Evolutionary conservation across 2,888 invertebrate species (phyloP), one percentile per base, ranked within the genome.

Genomic region (Erannis defoliaria): DNA sequence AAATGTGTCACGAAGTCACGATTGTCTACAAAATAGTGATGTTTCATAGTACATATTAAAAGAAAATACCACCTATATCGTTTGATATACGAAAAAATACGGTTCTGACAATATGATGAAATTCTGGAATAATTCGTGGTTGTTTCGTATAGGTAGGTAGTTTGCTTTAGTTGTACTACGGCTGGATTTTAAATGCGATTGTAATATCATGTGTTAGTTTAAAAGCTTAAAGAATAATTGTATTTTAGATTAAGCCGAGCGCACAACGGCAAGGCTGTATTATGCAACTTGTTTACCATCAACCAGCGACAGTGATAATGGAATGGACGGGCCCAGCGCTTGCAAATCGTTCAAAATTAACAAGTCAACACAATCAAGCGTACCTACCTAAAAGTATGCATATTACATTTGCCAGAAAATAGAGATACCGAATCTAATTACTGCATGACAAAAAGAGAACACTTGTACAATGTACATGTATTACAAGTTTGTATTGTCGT

Each of bases 251-350:
- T 53, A 23, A 46, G 38, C 19, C 55, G 59, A 60, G 56, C 56
- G 61, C 58, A 66, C 49, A 66, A 65, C 55, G 42, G 63, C 73
- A 76, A 78, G 75, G 76, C 63, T 72, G 60, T 38, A 68, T 78
- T 79, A 70, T 70, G 74, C 71, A 79, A 81, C 70, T 26, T 77
- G 75, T 79, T 80, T 76, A 77, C 68, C 67, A 62, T 53, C n/a
- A n/a, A n/a, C n/a, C n/a, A n/a, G n/a, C n/a, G n/a, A n/a, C n/a
- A n/a, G n/a, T n/a, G n/a, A n/a, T n/a, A n/a, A n/a, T n/a, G n/a
- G n/a, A n/a, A n/a, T n/a, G n/a, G n/a, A n/a, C n/a, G n/a, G n/a
- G n/a, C n/a, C n/a, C n/a, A n/a, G n/a, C n/a, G n/a, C n/a, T n/a
- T n/a, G n/a, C n/a, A n/a, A n/a, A n/a, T n/a, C n/a, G n/a, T n/a